These are phyloP conservation scores for Anoncus sp. DNA, from an alignment of 2,888 invertebrate genomes.

Conservation along the genomic window DNA sequence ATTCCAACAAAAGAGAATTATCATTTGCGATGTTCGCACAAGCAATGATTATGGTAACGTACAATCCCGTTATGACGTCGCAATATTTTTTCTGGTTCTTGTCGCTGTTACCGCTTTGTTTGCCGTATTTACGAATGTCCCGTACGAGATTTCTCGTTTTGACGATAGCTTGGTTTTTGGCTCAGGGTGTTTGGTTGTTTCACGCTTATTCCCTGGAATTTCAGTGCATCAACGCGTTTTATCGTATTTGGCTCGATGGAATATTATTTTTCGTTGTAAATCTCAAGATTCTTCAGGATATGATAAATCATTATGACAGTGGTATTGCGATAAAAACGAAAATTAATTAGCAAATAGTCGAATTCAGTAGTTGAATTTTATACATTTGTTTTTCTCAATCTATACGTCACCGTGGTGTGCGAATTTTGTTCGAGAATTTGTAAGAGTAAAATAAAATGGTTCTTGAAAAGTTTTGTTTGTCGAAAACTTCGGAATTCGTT, in stretches of 20 bases:
- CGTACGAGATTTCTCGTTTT: constrained; percentile 84
- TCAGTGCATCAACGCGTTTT: constrained; percentile 91
- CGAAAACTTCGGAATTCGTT: too few relatives aligned
- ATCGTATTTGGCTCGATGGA: constrained; percentile 93
- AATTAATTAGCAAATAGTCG: too few relatives aligned
- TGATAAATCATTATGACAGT: constrained; percentile 81
- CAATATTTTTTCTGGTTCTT: constrained; percentile 99
- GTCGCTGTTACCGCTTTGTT: constrained; percentile 92
- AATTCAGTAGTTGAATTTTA: too few relatives aligned
- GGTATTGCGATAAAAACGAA: not conserved
- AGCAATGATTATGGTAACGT: constrained; percentile 94
- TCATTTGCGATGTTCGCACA: constrained; percentile 93
- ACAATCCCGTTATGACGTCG: constrained; percentile 98
- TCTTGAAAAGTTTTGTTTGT: too few relatives aligned
- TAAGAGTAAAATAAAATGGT: too few relatives aligned
- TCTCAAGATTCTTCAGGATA: constrained; percentile 87
- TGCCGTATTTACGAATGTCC: constrained; percentile 88
- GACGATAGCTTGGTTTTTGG: constrained; percentile 86
- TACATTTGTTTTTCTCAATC: too few relatives aligned
- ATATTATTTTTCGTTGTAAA: constrained; percentile 94
- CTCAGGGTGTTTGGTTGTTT: constrained; percentile 94
- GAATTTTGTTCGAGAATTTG: too few relatives aligned
- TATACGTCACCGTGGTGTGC: too few relatives aligned
- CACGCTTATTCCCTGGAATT: constrained; percentile 98
- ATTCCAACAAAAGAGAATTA: constrained; percentile 86